These are phyloP conservation scores for Porites australiensis DNA, from an alignment of 64 coral and sea anemone genomes.

Conservation along the genomic window DNA sequence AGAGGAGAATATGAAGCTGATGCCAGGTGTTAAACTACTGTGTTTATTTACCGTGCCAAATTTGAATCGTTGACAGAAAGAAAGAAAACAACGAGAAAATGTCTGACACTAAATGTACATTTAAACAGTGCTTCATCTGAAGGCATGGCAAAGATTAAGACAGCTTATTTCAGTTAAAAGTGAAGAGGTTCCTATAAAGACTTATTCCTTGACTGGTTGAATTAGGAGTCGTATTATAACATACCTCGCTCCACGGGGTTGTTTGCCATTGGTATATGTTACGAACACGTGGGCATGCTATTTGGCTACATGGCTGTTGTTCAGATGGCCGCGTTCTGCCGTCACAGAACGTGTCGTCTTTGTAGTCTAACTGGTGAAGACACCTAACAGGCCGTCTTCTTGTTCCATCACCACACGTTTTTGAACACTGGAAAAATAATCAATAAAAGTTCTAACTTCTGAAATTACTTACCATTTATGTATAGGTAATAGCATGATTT, in stretches of 20 bases:
- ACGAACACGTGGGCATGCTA: neutral
- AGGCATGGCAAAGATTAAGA: too few species aligned
- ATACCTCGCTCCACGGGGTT: slow-evolving; percentile 60
- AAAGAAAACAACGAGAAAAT: too few species aligned
- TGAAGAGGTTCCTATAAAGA: neutral
- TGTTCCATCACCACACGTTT: slow-evolving; percentile 67
- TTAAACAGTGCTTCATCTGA: too few species aligned
- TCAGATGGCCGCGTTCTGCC: slow-evolving; percentile 18
- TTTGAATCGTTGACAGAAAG: too few species aligned
- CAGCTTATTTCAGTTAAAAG: too few species aligned
- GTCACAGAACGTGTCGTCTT: slow-evolving; percentile 62
- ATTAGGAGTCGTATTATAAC: neutral
- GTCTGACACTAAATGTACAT: too few species aligned
- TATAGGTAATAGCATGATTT: too few species aligned
- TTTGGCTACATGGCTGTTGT: slow-evolving; percentile 34
- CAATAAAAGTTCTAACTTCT: too few species aligned
- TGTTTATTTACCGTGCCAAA: too few species aligned
- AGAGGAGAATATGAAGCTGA: too few species aligned
- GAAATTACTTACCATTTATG: too few species aligned
- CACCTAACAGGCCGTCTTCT: slow-evolving; percentile 59
- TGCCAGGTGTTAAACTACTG: too few species aligned
- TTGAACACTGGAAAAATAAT: slow-evolving; percentile 65
- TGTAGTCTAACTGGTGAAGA: slow-evolving; percentile 33
- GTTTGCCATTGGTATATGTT: slow-evolving; percentile 41
- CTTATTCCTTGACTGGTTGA: neutral